Conservation (phyloP, 1,140 invertebrate genomes). For the Brachionus calyciflorus region DNA sequence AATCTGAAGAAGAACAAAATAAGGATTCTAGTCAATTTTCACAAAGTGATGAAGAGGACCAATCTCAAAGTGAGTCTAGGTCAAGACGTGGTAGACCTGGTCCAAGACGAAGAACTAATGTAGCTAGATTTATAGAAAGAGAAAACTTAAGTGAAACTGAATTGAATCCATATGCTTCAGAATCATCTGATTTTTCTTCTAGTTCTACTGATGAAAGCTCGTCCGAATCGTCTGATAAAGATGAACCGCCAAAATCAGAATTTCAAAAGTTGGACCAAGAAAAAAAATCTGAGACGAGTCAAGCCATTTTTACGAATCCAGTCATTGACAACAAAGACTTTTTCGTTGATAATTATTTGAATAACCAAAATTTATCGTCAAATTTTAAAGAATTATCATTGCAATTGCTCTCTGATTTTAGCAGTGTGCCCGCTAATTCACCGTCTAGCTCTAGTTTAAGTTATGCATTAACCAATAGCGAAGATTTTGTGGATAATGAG, state of each 20-base stretch:
- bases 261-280: neutral
- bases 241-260: neutral
- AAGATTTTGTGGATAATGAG: constrained; percentile 30
- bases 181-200: neutral
- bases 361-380: neutral
- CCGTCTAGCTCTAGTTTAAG: neutral
- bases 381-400: constrained; percentile 20
- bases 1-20: neutral
- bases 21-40: neutral
- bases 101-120: constrained; percentile 1
- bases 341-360: neutral
- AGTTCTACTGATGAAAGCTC: constrained; percentile 20
- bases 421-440: neutral
- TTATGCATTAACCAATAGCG: neutral
- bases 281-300: neutral
- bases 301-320: neutral
- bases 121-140: constrained; percentile 38
- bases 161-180: constrained; percentile 4
- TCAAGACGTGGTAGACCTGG: neutral
- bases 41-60: neutral
- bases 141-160: constrained; percentile 46
- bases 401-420: constrained; percentile 4
- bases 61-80: neutral
- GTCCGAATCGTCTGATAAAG: constrained; percentile 14
- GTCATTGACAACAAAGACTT: constrained; percentile 6